Percentiles rank a stretch among this genome's conserved stretches.
These are phyloP conservation scores for Origma solitaria DNA, from an alignment of 2,113 vertebrate genomes.

Conservation along the genomic window DNA sequence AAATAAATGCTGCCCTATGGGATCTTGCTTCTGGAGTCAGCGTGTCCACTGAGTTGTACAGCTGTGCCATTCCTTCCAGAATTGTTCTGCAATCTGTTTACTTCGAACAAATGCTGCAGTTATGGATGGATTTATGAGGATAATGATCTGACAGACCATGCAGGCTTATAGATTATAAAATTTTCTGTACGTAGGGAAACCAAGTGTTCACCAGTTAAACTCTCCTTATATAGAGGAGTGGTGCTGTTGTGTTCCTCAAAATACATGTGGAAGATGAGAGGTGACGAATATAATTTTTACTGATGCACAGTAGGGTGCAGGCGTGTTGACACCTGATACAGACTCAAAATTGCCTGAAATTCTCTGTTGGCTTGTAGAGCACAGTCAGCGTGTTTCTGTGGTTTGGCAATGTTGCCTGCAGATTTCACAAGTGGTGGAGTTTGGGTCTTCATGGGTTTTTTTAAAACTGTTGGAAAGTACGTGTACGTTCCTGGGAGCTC, in stretches of 20 bases:
- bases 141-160: background rate
- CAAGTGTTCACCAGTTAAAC: background rate
- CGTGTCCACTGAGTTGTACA: fast-evolving
- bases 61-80: background rate
- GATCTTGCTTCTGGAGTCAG: background rate
- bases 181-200: background rate
- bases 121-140: background rate
- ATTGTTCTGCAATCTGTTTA: background rate
- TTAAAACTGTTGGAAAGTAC: background rate
- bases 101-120: background rate
- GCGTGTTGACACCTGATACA: background rate
- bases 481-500: fast-evolving
- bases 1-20: background rate
- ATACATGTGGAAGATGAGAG: background rate
- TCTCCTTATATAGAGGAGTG: background rate
- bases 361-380: background rate
- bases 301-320: background rate
- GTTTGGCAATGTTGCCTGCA: background rate
- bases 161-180: background rate
- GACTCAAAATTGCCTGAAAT: background rate
- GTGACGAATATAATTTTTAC: background rate
- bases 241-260: background rate
- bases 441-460: background rate
- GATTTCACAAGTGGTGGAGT: background rate
- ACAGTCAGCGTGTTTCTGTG: background rate